Percentiles rank a stretch among this genome's conserved stretches.
phyloP scores from a whole-genome alignment of 2,888 invertebrate genomes.

The Antheraea assamensis region DNA sequence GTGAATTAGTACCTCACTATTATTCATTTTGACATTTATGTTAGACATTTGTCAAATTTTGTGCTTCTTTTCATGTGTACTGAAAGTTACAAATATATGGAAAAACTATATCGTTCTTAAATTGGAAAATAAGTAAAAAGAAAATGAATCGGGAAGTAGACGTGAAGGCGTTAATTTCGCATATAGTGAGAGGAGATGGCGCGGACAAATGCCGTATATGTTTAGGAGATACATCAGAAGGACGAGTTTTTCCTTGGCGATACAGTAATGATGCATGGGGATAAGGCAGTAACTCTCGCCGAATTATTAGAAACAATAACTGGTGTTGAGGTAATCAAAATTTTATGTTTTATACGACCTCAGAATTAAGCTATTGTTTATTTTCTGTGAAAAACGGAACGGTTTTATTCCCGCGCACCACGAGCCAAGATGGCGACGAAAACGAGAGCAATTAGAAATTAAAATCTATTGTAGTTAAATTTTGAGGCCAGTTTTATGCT shows the following conservation, averaged over 20 bases:
- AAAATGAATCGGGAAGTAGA: conserved; percentile 70
- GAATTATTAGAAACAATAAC: conserved; percentile 69
- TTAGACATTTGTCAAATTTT: conserved; percentile 1
- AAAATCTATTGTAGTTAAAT: not conserved
- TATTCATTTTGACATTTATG: not conserved
- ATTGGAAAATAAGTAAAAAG: conserved; percentile 4
- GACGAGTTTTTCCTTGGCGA: conserved; percentile 72
- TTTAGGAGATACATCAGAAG: conserved; percentile 74
- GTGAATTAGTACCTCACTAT: not conserved
- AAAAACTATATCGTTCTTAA: not conserved
- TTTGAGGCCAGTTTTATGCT: not conserved
- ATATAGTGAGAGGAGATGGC: conserved; percentile 73
- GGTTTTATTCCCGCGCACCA: conserved; percentile 57
- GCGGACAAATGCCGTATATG: conserved; percentile 73
- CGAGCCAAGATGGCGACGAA: conserved; percentile 57
- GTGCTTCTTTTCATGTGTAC: not conserved
- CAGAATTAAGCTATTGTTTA: conserved; percentile 47
- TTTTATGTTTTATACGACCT: conserved; percentile 27
- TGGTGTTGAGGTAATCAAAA: conserved; percentile 65
- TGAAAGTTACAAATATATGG: not conserved
- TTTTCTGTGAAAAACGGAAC: conserved; percentile 76
- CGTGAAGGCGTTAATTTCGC: conserved; percentile 72
- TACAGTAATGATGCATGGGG: conserved; percentile 74
- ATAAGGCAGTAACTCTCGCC: conserved; percentile 66
- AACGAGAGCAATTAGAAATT: not conserved